Base-by-base conservation (phyloP, 2,888 invertebrate species). In the Pseudococcus viburni region DNA sequence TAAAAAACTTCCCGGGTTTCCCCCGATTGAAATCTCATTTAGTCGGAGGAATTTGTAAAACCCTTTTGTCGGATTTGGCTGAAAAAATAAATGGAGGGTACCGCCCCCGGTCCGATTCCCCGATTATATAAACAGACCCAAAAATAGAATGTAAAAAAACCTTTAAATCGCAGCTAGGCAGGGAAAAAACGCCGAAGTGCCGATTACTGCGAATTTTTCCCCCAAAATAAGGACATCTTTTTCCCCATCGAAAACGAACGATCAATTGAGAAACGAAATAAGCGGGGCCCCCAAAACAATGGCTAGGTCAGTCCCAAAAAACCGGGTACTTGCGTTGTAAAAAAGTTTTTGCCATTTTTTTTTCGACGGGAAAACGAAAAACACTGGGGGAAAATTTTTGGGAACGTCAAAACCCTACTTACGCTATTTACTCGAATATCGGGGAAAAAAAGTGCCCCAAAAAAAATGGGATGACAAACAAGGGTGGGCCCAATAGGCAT, bases 281-380 rank as follows among this genome's bases (percentile, higher is more conserved):
- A 98, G 95, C 98, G 98, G 91, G 96, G 96, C 91, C 97, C 97
- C n/a, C n/a, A n/a, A n/a, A 59, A 99, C 96, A 86, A 98, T 95
- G 0, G 98, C 98, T 0, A 99, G 95, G 91, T 99, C 98, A 0
- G 98, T 99, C 8, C 98, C 98, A n/a, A n/a, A 87, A 99, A 93
- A 7, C 98, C 98, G 12, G 98, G 94, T 19, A 95, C 93, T 88
- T 94, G 94, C 0, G 93, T 94, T 83, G 19, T 84, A 48, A 94
- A 93, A 89, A 93, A 91, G 7, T 93, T 93, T 90, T 93, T 92
- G 0, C 94, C 94, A 42, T n/a, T n/a, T 93, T 93, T 68, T 91
- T 91, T 64, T 93, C 93, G 46, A 94, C 91, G 90, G 94, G 94
- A 91, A 95, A n/a, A 95, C 95, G 95, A 90, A 59, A 88, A 55